These are phyloP conservation scores for Globodera rostochiensis DNA, from an alignment of 1,140 invertebrate genomes.

Conservation along the genomic window DNA sequence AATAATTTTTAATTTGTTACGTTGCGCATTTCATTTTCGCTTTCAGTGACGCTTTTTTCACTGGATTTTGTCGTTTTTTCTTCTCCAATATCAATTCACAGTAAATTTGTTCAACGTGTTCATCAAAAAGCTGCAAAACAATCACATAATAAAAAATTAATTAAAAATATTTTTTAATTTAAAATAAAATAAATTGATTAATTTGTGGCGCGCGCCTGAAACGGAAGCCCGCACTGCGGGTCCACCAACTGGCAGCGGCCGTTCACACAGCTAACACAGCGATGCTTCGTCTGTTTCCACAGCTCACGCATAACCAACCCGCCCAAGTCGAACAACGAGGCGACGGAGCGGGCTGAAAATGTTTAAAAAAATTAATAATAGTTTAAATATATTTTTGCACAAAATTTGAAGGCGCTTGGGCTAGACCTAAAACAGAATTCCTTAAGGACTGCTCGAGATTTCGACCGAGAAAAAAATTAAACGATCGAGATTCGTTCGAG, in stretches of 20 bases:
- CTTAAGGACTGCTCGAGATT: no score
- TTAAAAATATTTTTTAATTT: not conserved
- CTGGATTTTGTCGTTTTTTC: not conserved
- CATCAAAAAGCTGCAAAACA: conserved; percentile 9
- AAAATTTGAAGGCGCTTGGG: no score
- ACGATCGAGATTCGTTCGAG: no score
- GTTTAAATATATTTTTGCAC: no score
- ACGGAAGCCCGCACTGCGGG: conserved; percentile 8
- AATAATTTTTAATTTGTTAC: not conserved
- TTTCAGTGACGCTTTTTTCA: not conserved
- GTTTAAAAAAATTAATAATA: not conserved
- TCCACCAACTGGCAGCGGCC: not conserved
- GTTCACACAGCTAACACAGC: not conserved
- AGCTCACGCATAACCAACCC: not conserved
- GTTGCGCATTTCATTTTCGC: conserved; percentile 11
- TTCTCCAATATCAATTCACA: not conserved
- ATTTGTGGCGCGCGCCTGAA: not conserved
- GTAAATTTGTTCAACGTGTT: conserved; percentile 4
- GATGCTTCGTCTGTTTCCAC: not conserved
- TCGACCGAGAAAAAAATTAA: no score
- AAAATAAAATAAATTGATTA: not conserved
- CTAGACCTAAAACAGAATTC: no score
- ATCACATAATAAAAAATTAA: not conserved
- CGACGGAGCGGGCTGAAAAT: not conserved
- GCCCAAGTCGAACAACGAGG: conserved; percentile 5